Evolutionary conservation across 2,888 invertebrate species (phyloP).

Genomic region (Coelopa pilipes): DNA sequence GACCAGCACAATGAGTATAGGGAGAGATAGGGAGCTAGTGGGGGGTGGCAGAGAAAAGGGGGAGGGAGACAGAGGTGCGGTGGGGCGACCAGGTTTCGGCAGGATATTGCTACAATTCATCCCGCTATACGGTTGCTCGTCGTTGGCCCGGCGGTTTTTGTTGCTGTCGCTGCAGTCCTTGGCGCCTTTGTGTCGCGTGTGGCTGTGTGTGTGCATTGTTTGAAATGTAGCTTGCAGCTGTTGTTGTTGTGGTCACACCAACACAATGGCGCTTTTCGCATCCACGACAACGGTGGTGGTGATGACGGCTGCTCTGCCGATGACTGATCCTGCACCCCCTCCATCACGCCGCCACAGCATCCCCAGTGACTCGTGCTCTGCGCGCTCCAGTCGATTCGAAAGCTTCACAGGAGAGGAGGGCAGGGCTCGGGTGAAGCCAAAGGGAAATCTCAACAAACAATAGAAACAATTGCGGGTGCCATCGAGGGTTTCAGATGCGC

Average conservation of each 20-base stretch:
- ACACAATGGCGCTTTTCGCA: background rate
- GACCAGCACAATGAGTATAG: background rate
- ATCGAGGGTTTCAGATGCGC: no score
- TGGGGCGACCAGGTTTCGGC: constrained; percentile 15
- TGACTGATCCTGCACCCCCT: no score
- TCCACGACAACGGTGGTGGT: background rate
- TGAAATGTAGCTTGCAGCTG: no score
- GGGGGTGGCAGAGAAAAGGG: background rate
- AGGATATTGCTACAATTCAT: constrained; percentile 26
- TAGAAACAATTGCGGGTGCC: no score
- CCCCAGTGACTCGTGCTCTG: no score
- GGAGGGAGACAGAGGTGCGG: background rate
- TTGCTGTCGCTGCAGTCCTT: constrained; percentile 4
- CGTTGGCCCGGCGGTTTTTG: background rate
- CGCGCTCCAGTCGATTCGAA: no score
- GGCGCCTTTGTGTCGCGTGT: background rate
- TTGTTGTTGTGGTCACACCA: background rate
- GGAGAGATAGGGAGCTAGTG: background rate
- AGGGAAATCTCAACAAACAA: no score
- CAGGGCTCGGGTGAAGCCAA: no score
- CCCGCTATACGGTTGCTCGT: constrained; percentile 12
- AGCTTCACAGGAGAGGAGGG: no score
- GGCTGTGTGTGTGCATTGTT: no score
- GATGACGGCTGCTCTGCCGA: constrained; percentile 7
- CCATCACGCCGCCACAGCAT: no score